phyloP scores from a whole-genome alignment of 2,113 vertebrate species.

The Nettapus auritus region DNA sequence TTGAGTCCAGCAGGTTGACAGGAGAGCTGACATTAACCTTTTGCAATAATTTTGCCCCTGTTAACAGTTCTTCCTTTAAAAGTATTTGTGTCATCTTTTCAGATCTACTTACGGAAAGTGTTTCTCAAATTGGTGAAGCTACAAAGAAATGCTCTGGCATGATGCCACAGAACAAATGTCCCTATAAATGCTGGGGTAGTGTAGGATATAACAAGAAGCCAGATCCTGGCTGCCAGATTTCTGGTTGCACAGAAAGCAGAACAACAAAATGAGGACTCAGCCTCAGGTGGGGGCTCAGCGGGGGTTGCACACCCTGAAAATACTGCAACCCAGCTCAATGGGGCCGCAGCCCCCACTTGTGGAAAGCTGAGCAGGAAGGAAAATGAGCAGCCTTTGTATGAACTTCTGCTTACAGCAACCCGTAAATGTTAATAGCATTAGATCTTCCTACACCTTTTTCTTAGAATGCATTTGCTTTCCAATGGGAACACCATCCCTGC shows the following conservation, averaged over 20 bases:
- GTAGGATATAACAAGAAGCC: fast-evolving
- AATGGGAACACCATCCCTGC: fast-evolving
- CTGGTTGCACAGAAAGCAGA: neutral
- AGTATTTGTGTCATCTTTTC: neutral
- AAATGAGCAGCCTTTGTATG: fast-evolving
- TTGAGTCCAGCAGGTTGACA: fast-evolving
- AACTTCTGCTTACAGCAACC: neutral
- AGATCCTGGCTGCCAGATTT: neutral
- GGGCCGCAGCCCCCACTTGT: neutral
- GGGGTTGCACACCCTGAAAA: neutral
- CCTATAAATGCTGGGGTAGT: fast-evolving
- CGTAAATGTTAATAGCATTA: fast-evolving
- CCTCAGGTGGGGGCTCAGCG: neutral
- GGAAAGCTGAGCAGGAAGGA: neutral
- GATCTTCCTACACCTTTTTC: neutral
- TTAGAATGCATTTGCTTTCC: neutral
- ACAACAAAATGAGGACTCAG: neutral
- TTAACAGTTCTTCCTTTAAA: neutral
- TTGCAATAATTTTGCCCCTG: neutral
- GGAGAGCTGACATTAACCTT: neutral
- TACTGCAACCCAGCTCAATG: fast-evolving
- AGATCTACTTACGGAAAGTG: neutral
- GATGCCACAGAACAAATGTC: neutral
- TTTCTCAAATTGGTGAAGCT: neutral
- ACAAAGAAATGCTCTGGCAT: neutral